Conservation (phyloP, 2,888 invertebrate genomes). For the Xestia xanthographa region DNA sequence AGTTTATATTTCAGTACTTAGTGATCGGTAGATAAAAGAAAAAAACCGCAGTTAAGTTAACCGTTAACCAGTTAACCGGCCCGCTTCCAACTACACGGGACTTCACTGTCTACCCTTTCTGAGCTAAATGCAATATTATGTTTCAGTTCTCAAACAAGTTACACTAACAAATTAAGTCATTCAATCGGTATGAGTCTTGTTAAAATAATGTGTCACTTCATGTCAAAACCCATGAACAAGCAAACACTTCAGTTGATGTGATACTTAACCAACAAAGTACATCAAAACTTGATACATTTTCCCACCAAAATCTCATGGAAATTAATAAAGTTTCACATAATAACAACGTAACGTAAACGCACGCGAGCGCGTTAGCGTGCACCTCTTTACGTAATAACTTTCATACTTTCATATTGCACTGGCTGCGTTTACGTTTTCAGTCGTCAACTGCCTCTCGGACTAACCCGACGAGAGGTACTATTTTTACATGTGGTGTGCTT, state of each 20-base stretch:
- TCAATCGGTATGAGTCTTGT: not conserved
- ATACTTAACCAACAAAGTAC: not conserved
- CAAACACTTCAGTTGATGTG: not conserved
- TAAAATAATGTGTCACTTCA: not conserved
- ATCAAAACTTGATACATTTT: conserved; percentile 20
- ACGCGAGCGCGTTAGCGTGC: conserved; percentile 65
- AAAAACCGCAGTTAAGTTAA: too few relatives aligned
- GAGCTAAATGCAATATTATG: not conserved
- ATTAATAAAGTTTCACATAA: conserved; percentile 56
- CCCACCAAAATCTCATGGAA: conserved; percentile 36
- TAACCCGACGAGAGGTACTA: conserved; percentile 48
- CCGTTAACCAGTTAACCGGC: too few relatives aligned
- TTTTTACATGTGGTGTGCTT: conserved; percentile 49
- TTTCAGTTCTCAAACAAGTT: not conserved
- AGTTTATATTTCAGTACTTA: not conserved
- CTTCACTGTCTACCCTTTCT: not conserved
- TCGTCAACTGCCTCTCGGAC: conserved; percentile 60
- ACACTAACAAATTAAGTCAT: not conserved
- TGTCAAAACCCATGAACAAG: not conserved
- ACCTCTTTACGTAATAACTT: conserved; percentile 63
- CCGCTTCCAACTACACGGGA: not conserved
- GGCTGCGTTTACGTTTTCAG: conserved; percentile 66
- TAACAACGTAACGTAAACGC: conserved; percentile 64
- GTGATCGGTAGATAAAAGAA: too few relatives aligned
- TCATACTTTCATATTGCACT: conserved; percentile 69